Evolutionary conservation across 2,888 invertebrate genomes (phyloP).

Genomic region (Pristionchus fissidentatus): DNA sequence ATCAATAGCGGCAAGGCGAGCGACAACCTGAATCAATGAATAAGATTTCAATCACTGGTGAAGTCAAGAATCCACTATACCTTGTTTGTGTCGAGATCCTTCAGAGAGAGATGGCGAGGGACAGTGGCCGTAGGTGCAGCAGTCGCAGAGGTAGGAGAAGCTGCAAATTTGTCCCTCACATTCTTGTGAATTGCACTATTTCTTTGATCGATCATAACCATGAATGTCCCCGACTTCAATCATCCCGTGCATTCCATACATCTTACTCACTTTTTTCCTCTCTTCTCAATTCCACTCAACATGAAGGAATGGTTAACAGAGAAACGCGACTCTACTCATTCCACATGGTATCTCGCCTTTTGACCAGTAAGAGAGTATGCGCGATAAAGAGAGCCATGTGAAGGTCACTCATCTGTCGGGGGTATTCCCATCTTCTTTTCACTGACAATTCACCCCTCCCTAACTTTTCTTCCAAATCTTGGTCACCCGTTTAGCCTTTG

Average conservation of each 20-base stretch:
- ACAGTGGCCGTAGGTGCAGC: not conserved
- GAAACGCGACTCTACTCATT: not conserved
- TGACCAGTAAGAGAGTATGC: too few relatives aligned
- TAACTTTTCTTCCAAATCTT: slow-evolving; percentile 33
- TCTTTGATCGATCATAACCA: not conserved
- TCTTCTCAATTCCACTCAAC: slow-evolving; percentile 31
- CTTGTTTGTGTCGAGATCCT: slow-evolving; percentile 42
- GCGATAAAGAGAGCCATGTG: too few relatives aligned
- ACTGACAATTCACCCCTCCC: slow-evolving; percentile 7
- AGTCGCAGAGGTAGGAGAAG: not conserved
- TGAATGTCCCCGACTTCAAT: not conserved
- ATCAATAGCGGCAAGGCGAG: slow-evolving; percentile 48
- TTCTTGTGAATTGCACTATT: not conserved
- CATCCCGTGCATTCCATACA: slow-evolving; percentile 13
- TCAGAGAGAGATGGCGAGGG: slow-evolving; percentile 26
- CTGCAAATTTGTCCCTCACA: not conserved
- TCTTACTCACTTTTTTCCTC: slow-evolving; percentile 26
- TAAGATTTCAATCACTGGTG: not conserved
- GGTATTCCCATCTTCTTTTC: slow-evolving; percentile 10
- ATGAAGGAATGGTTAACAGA: slow-evolving; percentile 25
- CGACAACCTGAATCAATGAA: slow-evolving; percentile 22
- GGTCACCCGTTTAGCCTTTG: not conserved
- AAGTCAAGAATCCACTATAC: not conserved
- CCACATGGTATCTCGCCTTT: not conserved
- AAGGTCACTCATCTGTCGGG: slow-evolving; percentile 15